Percentiles rank a stretch among this genome's conserved stretches.
Conservation (phyloP, 23 tunicate species). For the Styela clava region DNA sequence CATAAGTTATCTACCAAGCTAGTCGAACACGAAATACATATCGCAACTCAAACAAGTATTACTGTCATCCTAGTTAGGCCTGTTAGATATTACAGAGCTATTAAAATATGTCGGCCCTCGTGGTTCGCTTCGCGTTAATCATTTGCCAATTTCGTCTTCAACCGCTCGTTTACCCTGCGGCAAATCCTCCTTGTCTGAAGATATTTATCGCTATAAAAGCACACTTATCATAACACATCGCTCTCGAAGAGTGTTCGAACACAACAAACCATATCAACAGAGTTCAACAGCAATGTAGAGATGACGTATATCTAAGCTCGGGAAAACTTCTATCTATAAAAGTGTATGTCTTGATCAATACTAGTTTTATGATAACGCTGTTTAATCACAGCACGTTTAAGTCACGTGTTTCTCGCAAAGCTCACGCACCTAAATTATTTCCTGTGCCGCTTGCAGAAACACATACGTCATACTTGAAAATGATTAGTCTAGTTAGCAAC, state of each 20-base stretch:
- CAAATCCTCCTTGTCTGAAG: constrained; percentile 14
- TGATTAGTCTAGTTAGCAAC: neutral
- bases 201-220: neutral
- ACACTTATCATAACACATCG: neutral
- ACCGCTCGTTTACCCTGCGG: constrained; percentile 16
- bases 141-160: neutral
- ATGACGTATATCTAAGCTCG: too few relatives aligned
- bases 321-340: neutral
- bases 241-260: neutral
- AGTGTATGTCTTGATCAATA: neutral
- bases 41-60: neutral
- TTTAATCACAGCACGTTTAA: neutral
- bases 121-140: neutral
- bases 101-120: neutral
- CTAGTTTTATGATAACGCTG: neutral
- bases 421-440: neutral
- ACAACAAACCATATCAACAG: neutral
- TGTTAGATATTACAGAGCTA: neutral
- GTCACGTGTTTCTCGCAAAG: neutral
- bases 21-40: neutral
- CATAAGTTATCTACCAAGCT: neutral
- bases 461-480: neutral
- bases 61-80: neutral
- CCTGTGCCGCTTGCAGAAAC: neutral
- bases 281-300: neutral